phyloP scores from a whole-genome alignment of 1,140 invertebrate species.

The Lucilia sericata region DNA sequence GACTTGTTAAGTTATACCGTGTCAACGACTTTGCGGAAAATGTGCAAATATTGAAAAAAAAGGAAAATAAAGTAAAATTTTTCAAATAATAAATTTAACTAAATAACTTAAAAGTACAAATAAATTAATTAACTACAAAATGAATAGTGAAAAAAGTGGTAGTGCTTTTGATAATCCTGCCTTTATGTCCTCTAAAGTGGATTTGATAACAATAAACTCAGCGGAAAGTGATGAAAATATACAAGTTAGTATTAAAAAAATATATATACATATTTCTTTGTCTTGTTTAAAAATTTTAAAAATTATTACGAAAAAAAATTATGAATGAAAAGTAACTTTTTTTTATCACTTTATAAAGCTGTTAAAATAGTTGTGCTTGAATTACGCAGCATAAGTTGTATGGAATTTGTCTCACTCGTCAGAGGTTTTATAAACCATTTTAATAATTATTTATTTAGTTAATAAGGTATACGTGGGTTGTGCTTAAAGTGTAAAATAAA shows the following conservation, averaged over 20 bases:
- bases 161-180: background rate
- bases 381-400: background rate
- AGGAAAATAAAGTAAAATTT: background rate
- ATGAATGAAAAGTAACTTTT: background rate
- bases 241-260: background rate
- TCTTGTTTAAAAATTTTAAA: background rate
- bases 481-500: too few species aligned
- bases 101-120: background rate
- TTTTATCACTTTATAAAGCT: background rate
- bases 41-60: background rate
- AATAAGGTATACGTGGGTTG: too few species aligned
- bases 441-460: too few species aligned
- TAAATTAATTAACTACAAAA: background rate
- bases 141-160: background rate
- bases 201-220: background rate
- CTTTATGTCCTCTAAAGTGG: background rate
- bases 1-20: background rate
- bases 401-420: background rate
- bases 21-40: background rate
- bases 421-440: too few species aligned
- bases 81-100: background rate
- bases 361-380: background rate
- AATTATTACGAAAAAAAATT: background rate
- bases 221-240: background rate
- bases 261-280: background rate